Conservation (phyloP, 2,888 invertebrate genomes). For the Drosophila borealis region DNA sequence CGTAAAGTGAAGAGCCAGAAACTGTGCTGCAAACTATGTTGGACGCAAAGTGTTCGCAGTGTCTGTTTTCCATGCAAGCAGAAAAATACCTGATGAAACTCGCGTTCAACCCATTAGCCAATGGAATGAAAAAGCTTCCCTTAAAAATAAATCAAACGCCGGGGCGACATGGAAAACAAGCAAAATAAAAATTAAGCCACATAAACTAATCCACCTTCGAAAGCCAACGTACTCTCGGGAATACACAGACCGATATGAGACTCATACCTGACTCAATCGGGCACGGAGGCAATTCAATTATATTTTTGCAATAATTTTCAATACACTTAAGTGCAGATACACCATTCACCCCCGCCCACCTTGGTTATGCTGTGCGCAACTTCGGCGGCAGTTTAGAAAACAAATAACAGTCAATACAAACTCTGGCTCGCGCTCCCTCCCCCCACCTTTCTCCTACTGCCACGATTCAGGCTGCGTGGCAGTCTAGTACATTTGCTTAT, state of each 20-base stretch:
- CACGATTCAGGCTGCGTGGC: neutral
- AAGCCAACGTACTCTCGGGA: constrained; percentile 45
- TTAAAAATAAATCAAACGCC: constrained; percentile 72
- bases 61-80: constrained; percentile 4
- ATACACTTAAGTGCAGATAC: constrained; percentile 81
- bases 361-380: constrained; percentile 40
- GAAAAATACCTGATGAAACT: constrained; percentile 7
- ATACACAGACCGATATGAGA: constrained; percentile 23
- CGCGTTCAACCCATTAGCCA: constrained; percentile 28
- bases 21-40: constrained; percentile 17
- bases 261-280: constrained; percentile 14
- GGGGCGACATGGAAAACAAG: constrained; percentile 50
- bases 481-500: constrained; percentile 43
- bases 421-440: constrained; percentile 18
- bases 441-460: neutral
- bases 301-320: constrained; percentile 82
- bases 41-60: constrained; percentile 6
- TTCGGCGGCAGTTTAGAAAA: constrained; percentile 79
- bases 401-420: constrained; percentile 74
- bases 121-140: constrained; percentile 29
- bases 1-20: constrained; percentile 33
- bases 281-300: constrained; percentile 77
- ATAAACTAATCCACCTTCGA: constrained; percentile 52
- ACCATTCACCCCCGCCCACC: constrained; percentile 6
- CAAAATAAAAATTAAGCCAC: constrained; percentile 31